Conservation (phyloP, 2,113 vertebrate species). For the Cygnus buccinator region DNA sequence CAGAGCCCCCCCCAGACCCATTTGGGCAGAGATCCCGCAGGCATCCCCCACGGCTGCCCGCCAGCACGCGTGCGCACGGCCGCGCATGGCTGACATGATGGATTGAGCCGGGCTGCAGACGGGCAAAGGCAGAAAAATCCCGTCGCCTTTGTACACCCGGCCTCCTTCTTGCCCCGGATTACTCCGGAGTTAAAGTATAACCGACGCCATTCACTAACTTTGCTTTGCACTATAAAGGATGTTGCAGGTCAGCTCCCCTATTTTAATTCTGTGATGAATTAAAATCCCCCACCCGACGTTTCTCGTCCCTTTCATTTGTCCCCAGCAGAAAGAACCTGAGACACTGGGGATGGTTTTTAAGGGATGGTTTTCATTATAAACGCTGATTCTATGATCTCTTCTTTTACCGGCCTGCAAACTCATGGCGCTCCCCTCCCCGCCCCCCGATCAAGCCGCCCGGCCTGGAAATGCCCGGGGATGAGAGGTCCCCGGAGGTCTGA, state of each 20-base stretch:
- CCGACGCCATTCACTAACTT: conserved; percentile 85
- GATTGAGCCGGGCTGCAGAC: conserved; percentile 74
- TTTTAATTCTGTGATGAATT: conserved; percentile 71
- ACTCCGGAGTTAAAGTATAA: conserved; percentile 97
- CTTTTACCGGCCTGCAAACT: neutral
- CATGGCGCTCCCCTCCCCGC: neutral
- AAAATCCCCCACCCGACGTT: conserved; percentile 60
- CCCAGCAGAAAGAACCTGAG: conserved; percentile 32
- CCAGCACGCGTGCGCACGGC: conserved; percentile 46
- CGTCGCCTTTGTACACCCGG: conserved; percentile 77
- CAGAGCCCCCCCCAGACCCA: neutral
- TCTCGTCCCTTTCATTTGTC: conserved; percentile 40
- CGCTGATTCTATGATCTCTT: neutral
- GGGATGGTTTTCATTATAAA: neutral
- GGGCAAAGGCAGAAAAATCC: conserved; percentile 69
- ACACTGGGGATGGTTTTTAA: conserved; percentile 6
- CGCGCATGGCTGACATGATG: conserved; percentile 72
- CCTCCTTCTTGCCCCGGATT: conserved; percentile 73
- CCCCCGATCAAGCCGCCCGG: neutral
- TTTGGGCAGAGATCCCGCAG: neutral
- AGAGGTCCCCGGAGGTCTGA: neutral
- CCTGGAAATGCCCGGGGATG: neutral
- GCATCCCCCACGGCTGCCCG: neutral
- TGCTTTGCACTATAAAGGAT: conserved; percentile 85
- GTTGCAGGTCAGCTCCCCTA: conserved; percentile 77